Evolutionary conservation across 2,888 invertebrate species (phyloP).

Genomic region (Leistus spinibarbis): DNA sequence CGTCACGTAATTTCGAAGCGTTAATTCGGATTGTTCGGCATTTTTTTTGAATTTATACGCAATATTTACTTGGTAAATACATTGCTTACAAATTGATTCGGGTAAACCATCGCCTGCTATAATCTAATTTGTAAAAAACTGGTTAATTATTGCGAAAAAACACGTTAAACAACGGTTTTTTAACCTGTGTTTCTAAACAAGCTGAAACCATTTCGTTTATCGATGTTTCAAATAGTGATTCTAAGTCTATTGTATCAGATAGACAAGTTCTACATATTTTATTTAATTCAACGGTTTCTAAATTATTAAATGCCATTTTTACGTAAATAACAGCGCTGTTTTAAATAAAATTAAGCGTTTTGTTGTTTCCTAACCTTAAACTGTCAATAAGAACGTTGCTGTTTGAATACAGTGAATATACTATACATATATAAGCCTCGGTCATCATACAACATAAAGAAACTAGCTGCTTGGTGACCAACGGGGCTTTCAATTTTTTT

Average conservation of each 20-base stretch:
- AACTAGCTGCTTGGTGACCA: too few relatives aligned
- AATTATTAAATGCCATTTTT: conserved; percentile 16
- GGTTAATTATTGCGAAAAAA: background rate
- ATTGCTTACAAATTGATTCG: conserved; percentile 47
- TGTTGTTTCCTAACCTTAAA: background rate
- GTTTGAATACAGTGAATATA: too few relatives aligned
- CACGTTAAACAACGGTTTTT: background rate
- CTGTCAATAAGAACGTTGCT: background rate
- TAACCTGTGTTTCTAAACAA: conserved; percentile 41
- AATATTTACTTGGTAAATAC: conserved; percentile 44
- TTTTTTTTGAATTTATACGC: conserved; percentile 46
- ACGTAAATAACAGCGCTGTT: background rate
- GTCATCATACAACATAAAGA: too few relatives aligned
- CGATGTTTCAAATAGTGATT: conserved; percentile 41
- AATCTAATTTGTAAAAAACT: conserved; percentile 46
- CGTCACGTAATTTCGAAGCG: conserved; percentile 31
- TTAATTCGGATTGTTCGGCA: conserved; percentile 46
- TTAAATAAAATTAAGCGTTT: background rate
- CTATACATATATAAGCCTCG: too few relatives aligned
- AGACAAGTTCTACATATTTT: conserved; percentile 43
- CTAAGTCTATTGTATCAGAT: conserved; percentile 37
- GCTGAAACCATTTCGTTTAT: conserved; percentile 40
- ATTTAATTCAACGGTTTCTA: conserved; percentile 34
- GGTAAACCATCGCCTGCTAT: conserved; percentile 48
- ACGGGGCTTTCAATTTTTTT: too few relatives aligned